A percentile compares a stretch with the other conserved stretches of the same genome.
Evolutionary conservation across 2,797 vertebrate genomes (phyloP).

Genomic region (Rhyacichthys aspro): DNA sequence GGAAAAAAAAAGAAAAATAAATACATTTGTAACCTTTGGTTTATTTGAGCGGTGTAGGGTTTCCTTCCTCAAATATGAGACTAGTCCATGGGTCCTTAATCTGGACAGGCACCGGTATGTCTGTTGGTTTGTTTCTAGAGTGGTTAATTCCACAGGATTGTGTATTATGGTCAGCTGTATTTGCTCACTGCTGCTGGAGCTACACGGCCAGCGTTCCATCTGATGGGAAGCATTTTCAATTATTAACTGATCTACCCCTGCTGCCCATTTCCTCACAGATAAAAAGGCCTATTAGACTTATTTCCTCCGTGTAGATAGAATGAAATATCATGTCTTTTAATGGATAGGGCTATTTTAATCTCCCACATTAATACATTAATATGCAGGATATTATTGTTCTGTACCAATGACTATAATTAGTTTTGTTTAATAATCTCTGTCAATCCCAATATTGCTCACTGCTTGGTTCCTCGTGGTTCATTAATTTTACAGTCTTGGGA

Average conservation of each 20-base stretch:
- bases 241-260: constrained; percentile 80
- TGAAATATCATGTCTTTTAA: constrained; percentile 85
- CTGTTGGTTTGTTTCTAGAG: constrained; percentile 47
- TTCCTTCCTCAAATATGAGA: too few species aligned
- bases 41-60: too few species aligned
- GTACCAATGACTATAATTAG: constrained; percentile 87
- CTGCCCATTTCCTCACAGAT: constrained; percentile 83
- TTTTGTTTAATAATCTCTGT: constrained; percentile 88
- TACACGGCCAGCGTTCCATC: constrained; percentile 61
- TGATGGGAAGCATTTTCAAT: constrained; percentile 74
- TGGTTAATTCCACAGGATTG: constrained; percentile 48
- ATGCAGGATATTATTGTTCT: constrained; percentile 90
- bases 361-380: constrained; percentile 86
- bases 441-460: constrained; percentile 83
- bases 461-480: constrained; percentile 73
- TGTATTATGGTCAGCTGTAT: constrained; percentile 52
- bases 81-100: too few species aligned
- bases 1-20: too few species aligned
- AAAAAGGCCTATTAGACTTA: constrained; percentile 84
- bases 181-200: constrained; percentile 32
- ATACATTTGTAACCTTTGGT: too few species aligned
- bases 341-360: constrained; percentile 88
- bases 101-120: background rate
- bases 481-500: constrained; percentile 65
- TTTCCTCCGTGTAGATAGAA: constrained; percentile 84